Evolutionary conservation across 2,888 invertebrate species (phyloP), one percentile per base, ranked within the genome.

Genomic region (Hypercompe scribonia): DNA sequence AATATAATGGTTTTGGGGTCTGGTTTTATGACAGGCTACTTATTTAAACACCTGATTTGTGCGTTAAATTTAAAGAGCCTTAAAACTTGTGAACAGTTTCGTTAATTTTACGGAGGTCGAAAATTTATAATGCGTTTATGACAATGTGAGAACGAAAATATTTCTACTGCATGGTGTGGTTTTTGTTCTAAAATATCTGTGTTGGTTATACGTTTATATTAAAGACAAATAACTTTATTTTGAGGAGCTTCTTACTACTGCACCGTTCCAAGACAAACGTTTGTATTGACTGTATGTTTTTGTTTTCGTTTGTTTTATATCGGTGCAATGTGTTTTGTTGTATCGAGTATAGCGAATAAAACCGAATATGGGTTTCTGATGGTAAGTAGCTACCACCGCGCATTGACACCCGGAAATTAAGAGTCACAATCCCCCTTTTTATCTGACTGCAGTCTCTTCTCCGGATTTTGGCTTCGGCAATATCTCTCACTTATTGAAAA

Each of bases 1-100:
- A 64, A 64, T 24, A 65, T 65, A 39, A 65, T 65, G 68, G 21
- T 34, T 50, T 54, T 58, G 13, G 50, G 68, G 33, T 54, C 13
- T 34, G 24, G n/a, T 68, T 68, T 68, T 34, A 68, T 34, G 68
- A 71, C 34, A 13, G 36, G 28, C 54, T 65, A 39, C 66, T 71
- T 71, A 58, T 65, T 54, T 65, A 34, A 66, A 33, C 42, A 66
- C 71, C 71, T 71, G 71, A 66, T 58, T 36, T 24, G 54, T 28
- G 65, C 31, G 39, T 69, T 11, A 61, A 34, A 69, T 64, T 70
- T 70, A 64, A 70, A 70, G n/a, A 31, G 63, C 54, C 36, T 54
- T 65, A 21, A 65, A 70, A 70, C 50, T 70, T 70, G 70, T 46
- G 18, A 21, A 36, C 70, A 36, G 28, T 70, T 70, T 11, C 36